phyloP scores from a whole-genome alignment of 2,113 vertebrate genomes.

The Salvelinus alpinus region DNA sequence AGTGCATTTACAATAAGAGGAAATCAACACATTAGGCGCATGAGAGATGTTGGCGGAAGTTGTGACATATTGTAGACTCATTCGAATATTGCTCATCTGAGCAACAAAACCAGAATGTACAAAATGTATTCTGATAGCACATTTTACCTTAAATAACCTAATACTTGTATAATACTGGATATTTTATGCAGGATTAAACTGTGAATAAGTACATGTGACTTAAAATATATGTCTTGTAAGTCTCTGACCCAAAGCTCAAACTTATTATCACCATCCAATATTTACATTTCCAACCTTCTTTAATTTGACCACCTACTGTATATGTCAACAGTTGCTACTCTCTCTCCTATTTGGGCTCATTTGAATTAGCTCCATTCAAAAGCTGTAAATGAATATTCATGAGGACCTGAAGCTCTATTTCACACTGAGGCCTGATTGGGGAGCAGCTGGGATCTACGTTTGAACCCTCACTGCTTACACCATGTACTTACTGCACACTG shows the following conservation, averaged over 20 bases:
- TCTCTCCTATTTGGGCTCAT: slow-evolving; percentile 22
- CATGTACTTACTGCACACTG: neutral
- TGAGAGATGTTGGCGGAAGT: slow-evolving; percentile 25
- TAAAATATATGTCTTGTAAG: too few species aligned
- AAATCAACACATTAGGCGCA: slow-evolving; percentile 17
- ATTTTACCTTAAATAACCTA: too few species aligned
- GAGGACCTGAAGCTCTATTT: slow-evolving; percentile 7
- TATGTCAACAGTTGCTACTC: neutral
- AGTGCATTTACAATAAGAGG: slow-evolving; percentile 27
- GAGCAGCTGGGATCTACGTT: neutral
- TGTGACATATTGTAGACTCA: slow-evolving; percentile 27
- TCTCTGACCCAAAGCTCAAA: too few species aligned
- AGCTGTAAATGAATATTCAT: slow-evolving; percentile 28
- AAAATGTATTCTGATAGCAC: neutral
- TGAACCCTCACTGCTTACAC: neutral
- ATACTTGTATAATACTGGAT: too few species aligned
- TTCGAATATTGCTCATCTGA: slow-evolving; percentile 15
- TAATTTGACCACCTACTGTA: neutral
- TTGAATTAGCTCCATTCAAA: slow-evolving; percentile 21
- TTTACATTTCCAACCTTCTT: neutral
- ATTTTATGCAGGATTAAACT: too few species aligned
- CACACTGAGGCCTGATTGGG: slow-evolving; percentile 2
- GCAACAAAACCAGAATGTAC: neutral
- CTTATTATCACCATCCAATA: too few species aligned
- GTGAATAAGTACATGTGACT: too few species aligned